Percentiles rank a stretch among this genome's conserved stretches.
These are phyloP conservation scores for Mus spretus DNA, from an alignment of 2,797 vertebrate genomes.

Conservation along the genomic window DNA sequence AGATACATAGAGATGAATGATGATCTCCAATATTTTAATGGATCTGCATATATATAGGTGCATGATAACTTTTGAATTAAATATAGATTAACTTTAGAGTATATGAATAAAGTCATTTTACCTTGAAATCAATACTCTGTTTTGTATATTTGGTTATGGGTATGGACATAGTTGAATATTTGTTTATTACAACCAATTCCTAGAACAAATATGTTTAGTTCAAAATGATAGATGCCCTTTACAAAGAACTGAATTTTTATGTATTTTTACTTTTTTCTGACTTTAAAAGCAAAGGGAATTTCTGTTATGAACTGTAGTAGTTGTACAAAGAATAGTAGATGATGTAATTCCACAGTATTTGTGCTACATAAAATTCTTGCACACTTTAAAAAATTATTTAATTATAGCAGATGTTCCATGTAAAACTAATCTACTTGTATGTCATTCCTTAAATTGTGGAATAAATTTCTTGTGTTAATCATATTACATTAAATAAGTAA, in stretches of 20 bases:
- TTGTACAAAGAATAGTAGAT: background rate
- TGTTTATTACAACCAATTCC: background rate
- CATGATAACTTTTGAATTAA: background rate
- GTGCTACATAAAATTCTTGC: background rate
- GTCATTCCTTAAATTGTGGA: background rate
- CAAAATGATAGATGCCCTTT: background rate
- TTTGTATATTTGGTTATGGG: background rate
- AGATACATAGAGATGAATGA: background rate
- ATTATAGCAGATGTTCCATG: background rate
- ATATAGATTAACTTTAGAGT: background rate
- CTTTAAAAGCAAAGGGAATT: background rate
- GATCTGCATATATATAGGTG: background rate
- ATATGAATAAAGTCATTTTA: background rate
- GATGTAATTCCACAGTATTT: background rate
- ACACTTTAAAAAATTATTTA: background rate
- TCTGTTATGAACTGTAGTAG: background rate
- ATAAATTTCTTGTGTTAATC: background rate
- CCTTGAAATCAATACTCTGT: background rate
- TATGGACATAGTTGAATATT: background rate
- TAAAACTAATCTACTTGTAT: background rate
- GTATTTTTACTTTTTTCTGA: background rate
- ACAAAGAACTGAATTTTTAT: background rate
- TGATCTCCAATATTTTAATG: slow-evolving; percentile 1
- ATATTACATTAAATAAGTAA: background rate
- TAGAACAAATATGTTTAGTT: background rate